Conservation (phyloP, 2,797 vertebrate species). For the Enteromius unitaeniatus region DNA sequence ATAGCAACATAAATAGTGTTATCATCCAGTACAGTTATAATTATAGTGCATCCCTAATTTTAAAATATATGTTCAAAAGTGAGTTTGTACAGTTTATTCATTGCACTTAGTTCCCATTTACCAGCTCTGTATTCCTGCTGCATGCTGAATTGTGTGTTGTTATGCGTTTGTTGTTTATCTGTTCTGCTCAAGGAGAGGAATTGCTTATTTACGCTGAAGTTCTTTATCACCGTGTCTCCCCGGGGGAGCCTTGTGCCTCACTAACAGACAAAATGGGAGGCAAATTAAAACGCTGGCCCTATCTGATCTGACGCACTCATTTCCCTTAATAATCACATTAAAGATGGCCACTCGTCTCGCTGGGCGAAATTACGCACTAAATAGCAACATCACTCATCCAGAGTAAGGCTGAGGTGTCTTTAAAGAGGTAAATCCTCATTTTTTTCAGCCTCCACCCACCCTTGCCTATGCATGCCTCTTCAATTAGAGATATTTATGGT, state of each 20-base stretch:
- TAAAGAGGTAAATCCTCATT: constrained; percentile 62
- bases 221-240: constrained; percentile 60
- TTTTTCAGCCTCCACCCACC: constrained; percentile 9
- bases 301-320: constrained; percentile 91
- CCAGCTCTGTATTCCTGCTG: neutral
- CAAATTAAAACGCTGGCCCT: constrained; percentile 90
- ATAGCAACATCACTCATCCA: constrained; percentile 90
- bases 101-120: constrained; percentile 1
- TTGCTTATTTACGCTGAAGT: constrained; percentile 61
- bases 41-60: neutral
- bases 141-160: constrained; percentile 15
- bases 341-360: constrained; percentile 87
- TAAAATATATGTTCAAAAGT: neutral
- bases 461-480: constrained; percentile 52
- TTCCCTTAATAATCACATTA: constrained; percentile 91
- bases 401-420: constrained; percentile 59
- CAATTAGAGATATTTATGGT: constrained; percentile 66
- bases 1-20: neutral
- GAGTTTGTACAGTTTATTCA: neutral
- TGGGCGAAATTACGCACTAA: constrained; percentile 89
- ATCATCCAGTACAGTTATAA: neutral
- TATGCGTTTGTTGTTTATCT: constrained; percentile 51
- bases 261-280: constrained; percentile 76
- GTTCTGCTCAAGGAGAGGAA: constrained; percentile 48
- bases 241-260: constrained; percentile 47